These are phyloP conservation scores for Eueremaeus valkanovi DNA, from an alignment of 2,888 invertebrate genomes.

Conservation along the genomic window DNA sequence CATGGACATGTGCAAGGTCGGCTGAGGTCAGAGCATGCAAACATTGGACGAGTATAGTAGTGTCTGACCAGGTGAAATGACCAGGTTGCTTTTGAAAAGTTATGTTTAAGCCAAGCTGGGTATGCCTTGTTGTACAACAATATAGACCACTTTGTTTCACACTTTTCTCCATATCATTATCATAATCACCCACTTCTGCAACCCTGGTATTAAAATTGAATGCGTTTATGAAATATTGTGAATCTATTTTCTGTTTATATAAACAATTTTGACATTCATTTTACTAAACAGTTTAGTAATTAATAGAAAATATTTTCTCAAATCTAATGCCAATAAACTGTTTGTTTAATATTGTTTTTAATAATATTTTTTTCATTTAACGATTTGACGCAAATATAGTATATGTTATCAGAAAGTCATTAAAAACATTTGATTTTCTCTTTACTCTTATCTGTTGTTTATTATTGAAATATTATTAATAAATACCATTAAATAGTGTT, in stretches of 20 bases:
- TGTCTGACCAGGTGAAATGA: neutral
- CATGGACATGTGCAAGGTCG: no score
- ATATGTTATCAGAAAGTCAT: no score
- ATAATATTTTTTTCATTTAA: no score
- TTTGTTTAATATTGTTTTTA: neutral
- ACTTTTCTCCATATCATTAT: no score
- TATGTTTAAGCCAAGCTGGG: neutral
- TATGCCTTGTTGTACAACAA: neutral
- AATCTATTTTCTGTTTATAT: neutral
- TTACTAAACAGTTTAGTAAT: constrained; percentile 1
- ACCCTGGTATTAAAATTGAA: neutral
- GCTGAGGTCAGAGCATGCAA: no score
- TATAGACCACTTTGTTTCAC: neutral
- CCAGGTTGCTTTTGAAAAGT: neutral
- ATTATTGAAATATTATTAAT: no score
- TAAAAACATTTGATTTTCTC: no score
- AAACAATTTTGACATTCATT: neutral
- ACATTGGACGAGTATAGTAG: neutral
- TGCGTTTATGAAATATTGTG: neutral
- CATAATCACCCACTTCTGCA: no score
- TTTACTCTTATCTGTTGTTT: no score
- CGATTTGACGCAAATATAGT: no score
- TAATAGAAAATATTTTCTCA: neutral
- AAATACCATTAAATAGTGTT: no score
- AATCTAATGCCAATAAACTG: neutral